These are phyloP conservation scores for Physeter macrocephalus DNA, from an alignment of 2,113 vertebrate genomes.

Conservation along the genomic window DNA sequence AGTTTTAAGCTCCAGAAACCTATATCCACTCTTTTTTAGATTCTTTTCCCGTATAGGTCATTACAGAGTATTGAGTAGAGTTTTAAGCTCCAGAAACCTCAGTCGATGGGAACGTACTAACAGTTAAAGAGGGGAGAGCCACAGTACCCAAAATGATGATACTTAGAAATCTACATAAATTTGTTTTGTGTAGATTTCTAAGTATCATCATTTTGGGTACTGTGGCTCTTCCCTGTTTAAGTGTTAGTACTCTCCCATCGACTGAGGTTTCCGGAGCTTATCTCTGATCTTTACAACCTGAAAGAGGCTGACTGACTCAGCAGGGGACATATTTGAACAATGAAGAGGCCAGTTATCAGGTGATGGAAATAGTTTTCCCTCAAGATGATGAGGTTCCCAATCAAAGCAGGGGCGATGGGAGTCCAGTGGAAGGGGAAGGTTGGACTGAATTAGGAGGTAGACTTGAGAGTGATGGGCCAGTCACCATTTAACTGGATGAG, in stretches of 20 bases:
- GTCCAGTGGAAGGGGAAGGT: neutral
- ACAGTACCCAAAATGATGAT: too few species aligned
- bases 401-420: neutral
- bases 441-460: neutral
- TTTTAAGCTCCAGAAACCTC: too few species aligned
- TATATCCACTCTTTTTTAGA: too few species aligned
- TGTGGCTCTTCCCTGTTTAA: neutral
- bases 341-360: neutral
- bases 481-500: neutral
- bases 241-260: neutral
- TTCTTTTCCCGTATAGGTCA: too few species aligned
- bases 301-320: neutral
- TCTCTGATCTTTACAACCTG: neutral
- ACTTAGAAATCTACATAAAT: too few species aligned
- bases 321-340: neutral
- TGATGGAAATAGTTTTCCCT: neutral
- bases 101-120: too few species aligned
- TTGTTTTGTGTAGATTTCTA: neutral
- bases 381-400: neutral
- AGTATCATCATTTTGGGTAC: neutral
- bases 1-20: too few species aligned
- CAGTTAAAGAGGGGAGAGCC: too few species aligned
- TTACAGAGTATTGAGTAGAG: too few species aligned
- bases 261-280: neutral
- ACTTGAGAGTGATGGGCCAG: neutral